A percentile compares a stretch with the other conserved stretches of the same genome.
phyloP scores from a whole-genome alignment of 2,888 invertebrate species.

The Cosmia pyralina region DNA sequence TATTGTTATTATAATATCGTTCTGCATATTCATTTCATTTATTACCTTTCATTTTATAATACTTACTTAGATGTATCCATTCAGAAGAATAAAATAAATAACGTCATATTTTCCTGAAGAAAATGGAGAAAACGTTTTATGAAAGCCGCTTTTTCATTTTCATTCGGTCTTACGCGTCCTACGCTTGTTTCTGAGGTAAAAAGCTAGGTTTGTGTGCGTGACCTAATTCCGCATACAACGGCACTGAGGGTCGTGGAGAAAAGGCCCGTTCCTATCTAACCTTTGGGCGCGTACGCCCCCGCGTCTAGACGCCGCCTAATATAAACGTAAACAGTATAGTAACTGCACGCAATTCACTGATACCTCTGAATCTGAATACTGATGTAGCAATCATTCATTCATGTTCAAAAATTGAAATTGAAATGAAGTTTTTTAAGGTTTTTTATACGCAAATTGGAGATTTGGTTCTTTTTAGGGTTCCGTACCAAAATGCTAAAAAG shows the following conservation, averaged over 20 bases:
- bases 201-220: slow-evolving; percentile 62
- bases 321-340: slow-evolving; percentile 62
- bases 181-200: slow-evolving; percentile 31
- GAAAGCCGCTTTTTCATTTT: slow-evolving; percentile 18
- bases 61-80: not conserved
- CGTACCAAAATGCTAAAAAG: no score
- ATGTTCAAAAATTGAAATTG: slow-evolving; percentile 7
- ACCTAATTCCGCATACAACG: slow-evolving; percentile 69
- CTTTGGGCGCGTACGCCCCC: slow-evolving; percentile 79
- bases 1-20: slow-evolving; percentile 31
- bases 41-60: no score
- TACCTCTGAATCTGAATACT: slow-evolving; percentile 42
- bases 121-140: slow-evolving; percentile 5
- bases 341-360: slow-evolving; percentile 65
- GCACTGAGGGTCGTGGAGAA: slow-evolving; percentile 69
- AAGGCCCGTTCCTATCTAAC: slow-evolving; percentile 69
- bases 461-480: not conserved
- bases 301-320: slow-evolving; percentile 79
- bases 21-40: not conserved
- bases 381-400: slow-evolving; percentile 33
- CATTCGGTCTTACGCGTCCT: not conserved
- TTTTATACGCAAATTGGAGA: not conserved
- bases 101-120: not conserved
- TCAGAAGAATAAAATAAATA: not conserved
- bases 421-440: slow-evolving; percentile 1